Evolutionary conservation across 2,888 invertebrate species (phyloP), one percentile per base, ranked within the genome.

Genomic region (Graphium colonna): DNA sequence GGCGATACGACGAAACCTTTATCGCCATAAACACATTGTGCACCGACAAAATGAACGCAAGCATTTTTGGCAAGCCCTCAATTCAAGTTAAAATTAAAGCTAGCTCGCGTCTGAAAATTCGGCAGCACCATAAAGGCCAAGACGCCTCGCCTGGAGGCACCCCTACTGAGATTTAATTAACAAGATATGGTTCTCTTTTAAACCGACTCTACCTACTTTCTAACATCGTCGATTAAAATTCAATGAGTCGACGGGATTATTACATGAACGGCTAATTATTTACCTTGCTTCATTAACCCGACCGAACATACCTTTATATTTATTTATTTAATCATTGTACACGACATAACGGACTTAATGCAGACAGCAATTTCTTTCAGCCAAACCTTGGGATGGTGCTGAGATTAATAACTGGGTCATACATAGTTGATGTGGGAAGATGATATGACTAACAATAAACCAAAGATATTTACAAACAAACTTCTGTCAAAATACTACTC

Each of bases 141-240:
- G 80, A 77, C 67, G 70, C 54, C 70, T 70, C 77, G 75, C 77
- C 76, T 70, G 66, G 69, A 78, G 80, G 80, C 83, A 68, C 82
- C 87, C 86, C 50, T 68, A 76, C 84, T 73, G 86, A 81, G 88
- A 89, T 89, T 89, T 89, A 88, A 89, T 89, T 89, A 89, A 88
- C 84, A 79, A 87, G 88, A 89, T 88, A 89, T 82, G 84, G 76
- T 77, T 78, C 81, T 83, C 83, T 84, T 86, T 85, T 77, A 85
- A 82, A 85, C 80, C 79, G 78, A 78, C 80, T 79, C 77, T 71
- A 78, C 80, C 81, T 74, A 84, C 81, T 83, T 85, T 86, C 85
- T 71, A 76, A 79, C 78, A 82, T 79, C 77, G 78, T 64, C 81
- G 79, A 82, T 86, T 83, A 83, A 87, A 83, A 81, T 79, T 82